Percentiles rank a stretch among this genome's conserved stretches.
Evolutionary conservation across 1,140 invertebrate species (phyloP).

Genomic region (Thaumetopoea pityocampa): DNA sequence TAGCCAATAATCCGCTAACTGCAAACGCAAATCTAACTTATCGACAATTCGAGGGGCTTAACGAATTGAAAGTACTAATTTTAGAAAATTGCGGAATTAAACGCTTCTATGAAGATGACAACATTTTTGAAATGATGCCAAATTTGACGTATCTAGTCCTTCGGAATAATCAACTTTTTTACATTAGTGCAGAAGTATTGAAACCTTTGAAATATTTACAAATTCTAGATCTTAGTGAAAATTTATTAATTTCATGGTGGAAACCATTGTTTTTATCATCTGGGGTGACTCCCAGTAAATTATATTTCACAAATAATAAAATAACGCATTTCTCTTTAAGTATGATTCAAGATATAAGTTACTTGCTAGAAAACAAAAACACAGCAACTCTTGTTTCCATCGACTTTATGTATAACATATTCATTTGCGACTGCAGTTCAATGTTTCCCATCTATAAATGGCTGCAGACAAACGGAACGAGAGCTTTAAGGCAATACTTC

Average conservation of each 20-base stretch:
- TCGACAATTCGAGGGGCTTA: conserved; percentile 67
- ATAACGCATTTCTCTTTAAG: conserved; percentile 71
- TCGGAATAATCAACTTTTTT: conserved; percentile 67
- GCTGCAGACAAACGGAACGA: conserved; percentile 50
- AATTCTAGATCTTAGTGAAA: conserved; percentile 70
- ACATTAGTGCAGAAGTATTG: conserved; percentile 58
- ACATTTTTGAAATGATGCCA: conserved; percentile 73
- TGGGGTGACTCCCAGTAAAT: conserved; percentile 43
- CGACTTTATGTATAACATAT: conserved; percentile 73
- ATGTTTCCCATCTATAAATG: conserved; percentile 61
- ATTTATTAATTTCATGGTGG: conserved; percentile 72
- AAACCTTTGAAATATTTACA: conserved; percentile 59
- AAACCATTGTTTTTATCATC: conserved; percentile 58
- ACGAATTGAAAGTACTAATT: conserved; percentile 66
- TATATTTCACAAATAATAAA: conserved; percentile 74
- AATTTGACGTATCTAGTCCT: conserved; percentile 71
- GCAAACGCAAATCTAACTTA: conserved; percentile 49
- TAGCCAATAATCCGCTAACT: conserved; percentile 74
- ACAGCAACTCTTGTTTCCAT: conserved; percentile 39
- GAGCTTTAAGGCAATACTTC: conserved; percentile 41
- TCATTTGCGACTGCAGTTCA: conserved; percentile 73
- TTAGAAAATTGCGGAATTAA: conserved; percentile 72
- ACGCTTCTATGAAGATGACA: conserved; percentile 58
- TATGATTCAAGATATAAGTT: conserved; percentile 77
- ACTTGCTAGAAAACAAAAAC: conserved; percentile 46